phyloP scores from a whole-genome alignment of 2,113 vertebrate genomes.

The Pelobates fuscus region DNA sequence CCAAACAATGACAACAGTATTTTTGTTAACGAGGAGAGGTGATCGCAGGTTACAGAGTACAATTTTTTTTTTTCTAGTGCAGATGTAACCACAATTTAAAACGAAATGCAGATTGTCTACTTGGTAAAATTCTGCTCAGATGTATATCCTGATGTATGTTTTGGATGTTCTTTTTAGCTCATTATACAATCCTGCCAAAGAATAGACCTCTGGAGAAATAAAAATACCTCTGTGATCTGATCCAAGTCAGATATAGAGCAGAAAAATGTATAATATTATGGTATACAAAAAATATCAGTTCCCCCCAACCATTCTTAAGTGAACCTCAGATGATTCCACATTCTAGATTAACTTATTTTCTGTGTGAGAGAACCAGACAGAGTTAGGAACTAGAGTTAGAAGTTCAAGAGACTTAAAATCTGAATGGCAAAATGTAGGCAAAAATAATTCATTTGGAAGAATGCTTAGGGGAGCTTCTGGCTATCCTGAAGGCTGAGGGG shows the following conservation, averaged over 20 bases:
- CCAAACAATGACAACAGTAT: not conserved
- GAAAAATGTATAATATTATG: slow-evolving; percentile 38
- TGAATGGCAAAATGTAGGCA: too few relatives aligned
- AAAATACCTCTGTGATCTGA: slow-evolving; percentile 28
- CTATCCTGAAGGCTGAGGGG: too few relatives aligned
- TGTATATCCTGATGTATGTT: slow-evolving; percentile 23
- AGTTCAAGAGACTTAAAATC: too few relatives aligned
- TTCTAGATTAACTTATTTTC: not conserved
- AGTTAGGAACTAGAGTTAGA: not conserved
- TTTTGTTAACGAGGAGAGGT: not conserved
- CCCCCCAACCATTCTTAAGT: not conserved
- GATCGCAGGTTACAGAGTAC: not conserved
- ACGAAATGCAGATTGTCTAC: not conserved
- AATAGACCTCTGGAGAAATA: slow-evolving; percentile 26
- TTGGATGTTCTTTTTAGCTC: slow-evolving; percentile 31
- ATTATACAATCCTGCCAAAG: slow-evolving; percentile 31
- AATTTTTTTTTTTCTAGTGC: not conserved
- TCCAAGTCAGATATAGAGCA: slow-evolving; percentile 32
- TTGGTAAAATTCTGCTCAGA: slow-evolving; percentile 7
- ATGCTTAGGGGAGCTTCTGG: too few relatives aligned
- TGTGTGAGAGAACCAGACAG: not conserved
- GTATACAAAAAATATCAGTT: not conserved
- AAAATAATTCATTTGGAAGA: too few relatives aligned
- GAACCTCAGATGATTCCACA: slow-evolving; percentile 29
- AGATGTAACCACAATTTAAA: slow-evolving; percentile 9